These are phyloP conservation scores for Hepsetus odoe DNA, from an alignment of 2,113 vertebrate species.

Conservation along the genomic window DNA sequence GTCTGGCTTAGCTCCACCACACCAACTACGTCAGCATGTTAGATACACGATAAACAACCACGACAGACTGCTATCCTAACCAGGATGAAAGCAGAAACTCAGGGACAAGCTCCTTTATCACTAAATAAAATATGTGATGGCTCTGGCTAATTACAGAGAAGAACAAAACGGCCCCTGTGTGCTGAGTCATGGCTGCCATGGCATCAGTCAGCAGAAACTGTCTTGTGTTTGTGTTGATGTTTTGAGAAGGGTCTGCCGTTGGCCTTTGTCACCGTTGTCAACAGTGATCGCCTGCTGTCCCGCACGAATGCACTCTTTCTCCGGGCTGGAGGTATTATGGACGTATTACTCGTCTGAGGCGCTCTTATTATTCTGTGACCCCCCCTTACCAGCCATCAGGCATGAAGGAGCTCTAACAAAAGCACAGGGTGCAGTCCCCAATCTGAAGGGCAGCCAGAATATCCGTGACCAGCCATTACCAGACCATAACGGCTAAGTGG, in stretches of 20 bases:
- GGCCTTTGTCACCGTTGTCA: constrained; percentile 29
- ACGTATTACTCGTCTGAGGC: constrained; percentile 32
- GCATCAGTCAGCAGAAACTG: constrained; percentile 14
- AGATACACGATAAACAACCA: constrained; percentile 12
- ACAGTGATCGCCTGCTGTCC: constrained; percentile 32
- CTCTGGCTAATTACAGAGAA: neutral
- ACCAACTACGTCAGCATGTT: neutral
- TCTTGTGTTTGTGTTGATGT: constrained; percentile 35
- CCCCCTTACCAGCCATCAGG: constrained; percentile 30
- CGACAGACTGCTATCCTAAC: neutral
- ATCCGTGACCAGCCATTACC: no score
- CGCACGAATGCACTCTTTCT: constrained; percentile 50
- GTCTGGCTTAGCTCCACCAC: neutral
- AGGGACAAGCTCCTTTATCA: neutral
- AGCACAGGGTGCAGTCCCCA: no score
- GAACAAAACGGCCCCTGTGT: no score
- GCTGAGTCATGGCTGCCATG: neutral
- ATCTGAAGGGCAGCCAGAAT: no score
- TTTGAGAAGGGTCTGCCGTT: neutral
- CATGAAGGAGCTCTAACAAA: constrained; percentile 43
- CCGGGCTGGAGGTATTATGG: neutral
- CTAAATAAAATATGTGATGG: neutral
- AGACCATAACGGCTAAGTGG: no score
- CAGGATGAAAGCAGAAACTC: neutral
- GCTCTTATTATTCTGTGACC: constrained; percentile 14